These are phyloP conservation scores for Neodon shergylaensis DNA, from an alignment of 2,113 vertebrate species.

Conservation along the genomic window DNA sequence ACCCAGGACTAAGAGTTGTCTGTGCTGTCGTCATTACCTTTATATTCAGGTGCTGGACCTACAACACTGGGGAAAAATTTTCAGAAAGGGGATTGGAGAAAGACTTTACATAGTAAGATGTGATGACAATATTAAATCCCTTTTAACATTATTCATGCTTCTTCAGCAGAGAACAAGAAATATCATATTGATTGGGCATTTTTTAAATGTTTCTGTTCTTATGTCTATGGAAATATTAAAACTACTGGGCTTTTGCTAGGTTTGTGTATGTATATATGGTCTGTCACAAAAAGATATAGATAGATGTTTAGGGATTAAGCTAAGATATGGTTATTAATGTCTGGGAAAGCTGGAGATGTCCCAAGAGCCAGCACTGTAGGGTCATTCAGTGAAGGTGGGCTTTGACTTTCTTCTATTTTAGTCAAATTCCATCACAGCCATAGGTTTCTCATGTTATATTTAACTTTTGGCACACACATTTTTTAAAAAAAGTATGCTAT, in stretches of 20 bases:
- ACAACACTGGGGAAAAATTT: slow-evolving; percentile 5
- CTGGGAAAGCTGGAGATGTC: background rate
- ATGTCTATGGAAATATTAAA: slow-evolving; percentile 39
- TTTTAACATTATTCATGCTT: slow-evolving; percentile 40
- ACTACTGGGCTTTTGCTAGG: background rate
- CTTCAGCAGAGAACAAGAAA: slow-evolving; percentile 11
- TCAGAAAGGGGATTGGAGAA: slow-evolving; percentile 16
- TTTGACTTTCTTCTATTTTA: background rate
- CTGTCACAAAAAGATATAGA: background rate
- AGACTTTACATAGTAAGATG: slow-evolving; percentile 13
- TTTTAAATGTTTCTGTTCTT: slow-evolving; percentile 19
- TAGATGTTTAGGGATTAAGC: background rate
- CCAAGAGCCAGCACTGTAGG: background rate
- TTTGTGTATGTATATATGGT: background rate
- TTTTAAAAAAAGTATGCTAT: slow-evolving; percentile 20
- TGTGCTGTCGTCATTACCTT: background rate
- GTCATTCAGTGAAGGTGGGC: background rate
- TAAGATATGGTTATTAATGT: background rate
- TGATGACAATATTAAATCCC: background rate
- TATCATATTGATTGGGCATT: background rate
- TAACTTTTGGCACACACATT: background rate
- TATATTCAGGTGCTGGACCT: background rate
- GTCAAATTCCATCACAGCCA: background rate
- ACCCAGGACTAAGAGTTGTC: background rate
- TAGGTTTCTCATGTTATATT: background rate